Base-by-base conservation (phyloP, 2,113 vertebrate species). In the Leptocoma aspasia region DNA sequence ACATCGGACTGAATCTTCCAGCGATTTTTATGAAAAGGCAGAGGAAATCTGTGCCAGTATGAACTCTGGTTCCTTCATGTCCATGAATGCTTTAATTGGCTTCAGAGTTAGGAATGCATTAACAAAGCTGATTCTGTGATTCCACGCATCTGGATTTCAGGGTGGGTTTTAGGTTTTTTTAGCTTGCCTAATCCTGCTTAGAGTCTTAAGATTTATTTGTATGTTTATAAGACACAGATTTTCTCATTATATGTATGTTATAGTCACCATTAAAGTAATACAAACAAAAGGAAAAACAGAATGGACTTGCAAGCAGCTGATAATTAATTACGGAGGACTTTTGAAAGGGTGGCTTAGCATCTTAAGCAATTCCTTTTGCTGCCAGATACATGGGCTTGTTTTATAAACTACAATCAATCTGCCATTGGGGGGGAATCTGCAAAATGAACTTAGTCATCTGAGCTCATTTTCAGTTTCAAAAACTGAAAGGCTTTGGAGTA, bases 321-420 rank as follows among this genome's bases (percentile, higher is more conserved):
- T 92, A 97, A 94, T 97, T 97, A 97, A 96, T 97, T 96, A 96
- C 13, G 2, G 88, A 64, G 92, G 89, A 97, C 53, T 94, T 96
- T 94, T 95, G 86, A 89, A 92, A 93, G 82, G 65, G 77, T 82
- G 53, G 83, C 65, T 97, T 90, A 92, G 83, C 91, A 91, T 96
- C 70, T 94, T 96, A 96, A 92, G 72, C 68, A 94, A 97, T 96
- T 93, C 78, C n/a, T 95, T 91, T 94, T 60, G 64, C 88, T 96
- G 96, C 94, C 82, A 94, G 91, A 96, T 92, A 84, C 90, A 96
- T 52, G 66, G 79, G 61, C 61, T 96, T 95, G 90, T 96, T 97
- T 96, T 94, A 95, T 83, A 95, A 95, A 93, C 93, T 86, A 91
- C 72, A 81, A 89, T 97, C 93, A 96, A 96, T 96, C 95, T 96